Base-by-base conservation (phyloP, 2,888 invertebrate genomes). In the Antheraea yamamai region DNA sequence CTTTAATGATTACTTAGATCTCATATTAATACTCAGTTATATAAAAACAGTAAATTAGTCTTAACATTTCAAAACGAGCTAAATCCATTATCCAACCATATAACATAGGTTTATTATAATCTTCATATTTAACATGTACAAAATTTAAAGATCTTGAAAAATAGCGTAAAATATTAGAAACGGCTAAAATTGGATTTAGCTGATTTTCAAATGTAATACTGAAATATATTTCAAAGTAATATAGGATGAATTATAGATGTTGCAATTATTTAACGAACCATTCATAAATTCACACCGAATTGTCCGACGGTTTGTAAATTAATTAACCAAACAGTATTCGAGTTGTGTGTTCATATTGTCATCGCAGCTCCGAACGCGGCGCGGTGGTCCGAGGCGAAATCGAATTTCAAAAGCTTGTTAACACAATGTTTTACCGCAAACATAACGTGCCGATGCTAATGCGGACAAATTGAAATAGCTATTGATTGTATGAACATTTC, bases 381-480 rank as follows among this genome's bases (percentile, higher is more conserved):
- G 26, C 23, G 61, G 85, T 85, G 85, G 85, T 84, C 85, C 76
- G 79, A 81, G 83, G 83, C 82, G 84, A 85, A 82, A 82, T 79
- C 74, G 47, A 70, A 75, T 75, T 74, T 70, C 58, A 75, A 76
- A 75, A 74, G 72, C 52, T 55, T 66, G 66, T 76, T 76, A 76
- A 39, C 74, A 72, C 76, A 76, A 74, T 72, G 68, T 23, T 35
- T 68, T 55, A 73, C 47, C 35, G 39, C 66, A 74, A 76, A 74
- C 72, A 52, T 73, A 75, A 75, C 73, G 66, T 61, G 71, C 55
- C 23, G 70, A 75, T 83, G 88, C 79, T 92, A 92, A 92, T 86
- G 80, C 81, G 80, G 82, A 86, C 78, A 89, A 92, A 92, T 93
- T 92, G 91, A 92, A 89, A 87, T 85, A 86, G 88, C 88, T 84